Base-by-base conservation (phyloP, 2,797 vertebrate species). In the Antennarius maculatus region DNA sequence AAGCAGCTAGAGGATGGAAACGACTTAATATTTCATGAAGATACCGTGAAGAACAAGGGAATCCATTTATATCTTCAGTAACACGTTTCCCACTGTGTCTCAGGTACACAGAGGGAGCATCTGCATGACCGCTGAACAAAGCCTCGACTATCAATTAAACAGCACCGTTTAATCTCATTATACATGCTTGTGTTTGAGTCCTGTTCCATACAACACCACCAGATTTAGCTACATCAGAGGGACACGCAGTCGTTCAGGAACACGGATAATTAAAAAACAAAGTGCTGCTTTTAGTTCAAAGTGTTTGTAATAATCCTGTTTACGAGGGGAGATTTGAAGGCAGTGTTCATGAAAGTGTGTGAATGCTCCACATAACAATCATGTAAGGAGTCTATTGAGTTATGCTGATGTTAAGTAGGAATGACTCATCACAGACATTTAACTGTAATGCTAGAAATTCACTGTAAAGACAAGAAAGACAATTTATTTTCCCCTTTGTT, bases 151-250 rank as follows among this genome's bases (percentile, higher is more conserved):
- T 81, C 79, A 77, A 59, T 70, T 66, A 57, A 85, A 82, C 23
- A 58, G 59, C 70, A 61, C 15, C 9, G 55, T 61, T 56, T 87
- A 86, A 88, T 89, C 83, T 82, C 66, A 84, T 87, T 75, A 80
- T 75, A 49, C 62, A 2, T 66, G 65, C 64, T 34, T 49, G 62
- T 67, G 62, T 82, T 77, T 80, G 74, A 82, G 64, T 74, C 60
- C 10, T 1, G 63, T 59, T 75, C 77, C 53, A 56, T 52, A 54
- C 55, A 68, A 61, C 27, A 54, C 47, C 34, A 17, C 16, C 54
- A 71, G 72, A 59, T 76, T 72, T 55, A 55, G 37, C 34, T 51
- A 78, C 72, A 76, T 82, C 73, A 82, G 49, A 82, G 61, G 61
- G 58, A 65, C 34, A 34, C 61, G 42, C 56, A 54, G 43, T 66